Percentiles rank a stretch among this genome's conserved stretches.
Evolutionary conservation across 1,140 invertebrate species (phyloP).

Genomic region (Thaumetopoea pityocampa): DNA sequence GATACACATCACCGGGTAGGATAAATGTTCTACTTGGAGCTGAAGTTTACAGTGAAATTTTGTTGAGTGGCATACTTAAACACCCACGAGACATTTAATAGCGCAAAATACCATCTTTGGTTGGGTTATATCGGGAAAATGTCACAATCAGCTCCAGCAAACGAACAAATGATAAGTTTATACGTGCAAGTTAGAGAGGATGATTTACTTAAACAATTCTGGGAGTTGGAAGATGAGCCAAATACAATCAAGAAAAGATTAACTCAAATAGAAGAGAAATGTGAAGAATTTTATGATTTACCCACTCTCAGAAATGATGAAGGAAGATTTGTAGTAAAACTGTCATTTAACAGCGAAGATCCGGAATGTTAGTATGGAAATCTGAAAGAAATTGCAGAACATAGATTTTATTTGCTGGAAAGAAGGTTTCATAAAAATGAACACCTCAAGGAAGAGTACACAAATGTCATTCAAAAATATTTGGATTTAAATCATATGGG

Average conservation of each 20-base stretch:
- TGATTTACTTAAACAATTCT: slow-evolving; percentile 25
- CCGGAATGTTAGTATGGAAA: slow-evolving; percentile 24
- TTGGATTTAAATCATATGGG: slow-evolving; percentile 22
- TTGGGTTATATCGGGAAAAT: neutral
- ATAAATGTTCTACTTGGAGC: too few species aligned
- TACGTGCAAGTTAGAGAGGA: slow-evolving; percentile 23
- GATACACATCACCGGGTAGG: too few species aligned
- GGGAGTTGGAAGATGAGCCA: slow-evolving; percentile 34
- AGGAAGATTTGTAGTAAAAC: slow-evolving; percentile 25
- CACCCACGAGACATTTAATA: neutral
- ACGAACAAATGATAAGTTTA: slow-evolving; percentile 15
- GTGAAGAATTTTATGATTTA: slow-evolving; percentile 24
- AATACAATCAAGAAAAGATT: slow-evolving; percentile 18
- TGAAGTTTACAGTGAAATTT: too few species aligned
- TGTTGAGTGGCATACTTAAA: too few species aligned
- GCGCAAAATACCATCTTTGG: neutral
- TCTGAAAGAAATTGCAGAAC: slow-evolving; percentile 19
- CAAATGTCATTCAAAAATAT: slow-evolving; percentile 26
- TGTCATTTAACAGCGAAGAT: slow-evolving; percentile 24
- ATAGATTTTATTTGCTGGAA: slow-evolving; percentile 23
- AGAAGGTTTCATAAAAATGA: slow-evolving; percentile 20
- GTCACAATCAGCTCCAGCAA: neutral
- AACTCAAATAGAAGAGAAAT: slow-evolving; percentile 19
- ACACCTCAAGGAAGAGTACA: slow-evolving; percentile 20
- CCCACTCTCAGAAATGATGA: slow-evolving; percentile 25